Evolutionary conservation across 2,888 invertebrate species (phyloP).

Genomic region (Yponomeuta evonymella): DNA sequence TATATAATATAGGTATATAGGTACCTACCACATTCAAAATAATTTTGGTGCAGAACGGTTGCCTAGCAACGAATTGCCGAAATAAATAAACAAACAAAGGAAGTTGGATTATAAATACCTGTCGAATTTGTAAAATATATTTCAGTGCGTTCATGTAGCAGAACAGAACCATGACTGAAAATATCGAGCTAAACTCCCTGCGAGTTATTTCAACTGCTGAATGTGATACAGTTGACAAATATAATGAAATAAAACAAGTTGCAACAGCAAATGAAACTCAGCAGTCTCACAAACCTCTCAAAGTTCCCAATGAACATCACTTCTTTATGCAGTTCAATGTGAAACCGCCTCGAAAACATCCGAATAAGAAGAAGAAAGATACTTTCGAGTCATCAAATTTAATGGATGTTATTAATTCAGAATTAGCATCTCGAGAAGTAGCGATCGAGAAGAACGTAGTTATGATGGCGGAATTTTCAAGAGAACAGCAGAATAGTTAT

Average conservation of each 20-base stretch:
- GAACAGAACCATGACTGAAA: constrained; percentile 38
- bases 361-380: constrained; percentile 43
- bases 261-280: constrained; percentile 28
- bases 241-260: constrained; percentile 53
- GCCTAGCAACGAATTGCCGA: constrained; percentile 36
- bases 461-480: constrained; percentile 30
- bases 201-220: constrained; percentile 30
- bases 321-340: constrained; percentile 51
- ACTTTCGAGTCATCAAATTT: constrained; percentile 32
- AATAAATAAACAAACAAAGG: background rate
- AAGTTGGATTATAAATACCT: too few species aligned
- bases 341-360: constrained; percentile 32
- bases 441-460: constrained; percentile 46
- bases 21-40: too few species aligned
- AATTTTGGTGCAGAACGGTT: background rate
- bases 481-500: constrained; percentile 31
- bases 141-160: too few species aligned
- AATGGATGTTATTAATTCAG: constrained; percentile 53
- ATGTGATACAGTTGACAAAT: constrained; percentile 50
- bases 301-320: constrained; percentile 40
- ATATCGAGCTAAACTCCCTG: constrained; percentile 46
- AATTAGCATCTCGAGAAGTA: constrained; percentile 38
- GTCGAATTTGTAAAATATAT: too few species aligned
- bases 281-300: constrained; percentile 30
- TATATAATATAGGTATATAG: too few species aligned